Evolutionary conservation across 2,888 invertebrate species (phyloP), one percentile per base, ranked within the genome.

Genomic region (Caenorhabditis sp.): DNA sequence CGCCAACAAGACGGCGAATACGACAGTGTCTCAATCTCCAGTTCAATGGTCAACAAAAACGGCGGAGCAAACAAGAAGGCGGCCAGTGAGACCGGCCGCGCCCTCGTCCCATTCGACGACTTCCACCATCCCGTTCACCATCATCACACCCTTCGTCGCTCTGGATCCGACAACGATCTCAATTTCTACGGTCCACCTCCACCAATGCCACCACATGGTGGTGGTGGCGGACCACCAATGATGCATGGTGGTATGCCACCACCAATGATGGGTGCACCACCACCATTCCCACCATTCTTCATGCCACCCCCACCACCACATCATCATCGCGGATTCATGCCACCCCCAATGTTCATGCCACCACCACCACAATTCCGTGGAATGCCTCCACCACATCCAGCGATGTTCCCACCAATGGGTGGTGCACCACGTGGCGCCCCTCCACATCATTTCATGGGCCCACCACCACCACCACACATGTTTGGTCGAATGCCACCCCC

Each of bases 1-100:
- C 75, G 83, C 17, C 87, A 87, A 57, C 87, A 87, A 66, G 77
- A 82, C 57, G 87, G 87, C 8, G 87, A 87, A 57, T 86, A 85
- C 62, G 87, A 87, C 66, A 81, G 83, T 53, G 83, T 83, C 36
- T 83, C 84, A 73, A 81, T 87, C 58, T 78, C 84, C 50, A 73
- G 73, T 68, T 73, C 73, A 68, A 36, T 81, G 67, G 63, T 80
- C 21, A 63, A 73, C 38, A 74, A 70, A 59, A 70, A n/a, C n/a
- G n/a, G n/a, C n/a, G n/a, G n/a, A n/a, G n/a, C n/a, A n/a, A n/a
- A 61, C 26, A 80, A 78, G 61, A 78, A 77, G 67, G 77, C 82
- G n/a, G 74, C 78, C 27, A 76, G 76, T 60, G 82, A 80, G 63
- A 77, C 65, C 5, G 31, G 71, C 12, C 63, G 71, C 1, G 78